A percentile compares a stretch with the other conserved stretches of the same genome.
These are phyloP conservation scores for Drosophila prosaltans DNA, from an alignment of 1,140 invertebrate genomes.

Conservation along the genomic window DNA sequence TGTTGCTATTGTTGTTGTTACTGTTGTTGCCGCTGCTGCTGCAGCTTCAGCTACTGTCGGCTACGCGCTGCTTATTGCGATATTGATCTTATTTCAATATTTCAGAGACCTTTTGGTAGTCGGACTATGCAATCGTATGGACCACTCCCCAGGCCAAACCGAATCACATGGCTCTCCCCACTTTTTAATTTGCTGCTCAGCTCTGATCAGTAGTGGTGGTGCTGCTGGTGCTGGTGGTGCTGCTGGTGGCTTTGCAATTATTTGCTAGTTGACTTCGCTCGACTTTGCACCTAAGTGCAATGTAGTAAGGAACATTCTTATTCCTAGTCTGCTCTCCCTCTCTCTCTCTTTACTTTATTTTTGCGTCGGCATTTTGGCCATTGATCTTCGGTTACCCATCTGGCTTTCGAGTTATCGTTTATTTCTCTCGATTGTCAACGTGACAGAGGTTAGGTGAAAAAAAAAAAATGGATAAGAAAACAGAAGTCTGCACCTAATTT, in stretches of 20 bases:
- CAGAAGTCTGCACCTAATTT: not conserved
- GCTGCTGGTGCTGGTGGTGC: too few species aligned
- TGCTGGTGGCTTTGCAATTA: not conserved
- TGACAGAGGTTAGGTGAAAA: not conserved
- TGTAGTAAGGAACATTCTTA: conserved; percentile 1
- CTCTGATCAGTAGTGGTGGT: not conserved
- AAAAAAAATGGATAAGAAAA: not conserved
- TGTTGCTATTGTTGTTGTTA: conserved; percentile 67
- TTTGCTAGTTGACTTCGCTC: conserved; percentile 8
- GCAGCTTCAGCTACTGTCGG: conserved; percentile 24
- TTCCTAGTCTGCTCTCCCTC: not conserved
- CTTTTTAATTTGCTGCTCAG: conserved; percentile 8
- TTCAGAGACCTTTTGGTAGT: conserved; percentile 38
- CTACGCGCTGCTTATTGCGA: conserved; percentile 74
- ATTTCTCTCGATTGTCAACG: conserved; percentile 14
- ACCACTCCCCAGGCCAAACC: too few species aligned
- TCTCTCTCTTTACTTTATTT: not conserved
- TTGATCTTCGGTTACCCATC: conserved; percentile 14
- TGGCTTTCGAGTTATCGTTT: conserved; percentile 5
- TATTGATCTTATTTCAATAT: conserved; percentile 82
- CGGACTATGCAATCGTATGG: not conserved
- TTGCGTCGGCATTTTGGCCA: conserved; percentile 13
- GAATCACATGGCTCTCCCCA: not conserved
- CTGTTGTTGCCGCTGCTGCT: conserved; percentile 17
- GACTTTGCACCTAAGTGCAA: conserved; percentile 8